Evolutionary conservation across 1,140 invertebrate genomes (phyloP), one percentile per base, ranked within the genome.

Genomic region (Drosophila persimilis): DNA sequence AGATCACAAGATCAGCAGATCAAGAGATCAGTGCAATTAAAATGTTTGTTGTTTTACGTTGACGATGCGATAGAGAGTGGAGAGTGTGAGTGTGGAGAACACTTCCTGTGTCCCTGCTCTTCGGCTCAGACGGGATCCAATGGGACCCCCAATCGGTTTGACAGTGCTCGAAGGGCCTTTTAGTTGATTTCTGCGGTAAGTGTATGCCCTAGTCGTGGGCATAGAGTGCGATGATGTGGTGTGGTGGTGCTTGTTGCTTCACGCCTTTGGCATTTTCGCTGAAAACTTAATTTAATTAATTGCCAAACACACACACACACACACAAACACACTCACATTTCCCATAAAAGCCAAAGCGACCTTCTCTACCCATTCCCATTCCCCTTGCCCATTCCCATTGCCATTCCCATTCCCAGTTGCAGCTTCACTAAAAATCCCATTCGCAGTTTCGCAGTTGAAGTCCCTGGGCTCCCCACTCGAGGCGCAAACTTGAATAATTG

Each of bases 221-320:
- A 39, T 4, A 5, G 11, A 39, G 35, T 39, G 35, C 2, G 9
- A 2, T 7, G 22, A 9, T 2, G 2, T 9, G 31, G 8, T 13
- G 9, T 1, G 2, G 31, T 20, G 7, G 24, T 47, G 52, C 45
- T 57, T 73, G 76, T 80, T 77, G 77, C 56, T 88, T 86, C 73
- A 86, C 81, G 81, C 81, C 81, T 88, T 86, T 75, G 83, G 77
- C 81, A 63, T 86, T 73, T 84, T 86, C 83, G 83, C 71, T 86
- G 83, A 86, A 86, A 86, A 86, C 70, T 86, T 86, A 86, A 86
- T 86, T 86, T 86, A 86, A 86, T 86, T 86, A 86, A 86, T 86
- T 86, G 83, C 81, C 77, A 86, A 81, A 86, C 81, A 79, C 66
- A 84, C 60, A 77, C 58, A 73, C 39, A 56, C 24, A 4, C 57